Base-by-base conservation (phyloP, 2,797 vertebrate species). In the Liparis tanakae region DNA sequence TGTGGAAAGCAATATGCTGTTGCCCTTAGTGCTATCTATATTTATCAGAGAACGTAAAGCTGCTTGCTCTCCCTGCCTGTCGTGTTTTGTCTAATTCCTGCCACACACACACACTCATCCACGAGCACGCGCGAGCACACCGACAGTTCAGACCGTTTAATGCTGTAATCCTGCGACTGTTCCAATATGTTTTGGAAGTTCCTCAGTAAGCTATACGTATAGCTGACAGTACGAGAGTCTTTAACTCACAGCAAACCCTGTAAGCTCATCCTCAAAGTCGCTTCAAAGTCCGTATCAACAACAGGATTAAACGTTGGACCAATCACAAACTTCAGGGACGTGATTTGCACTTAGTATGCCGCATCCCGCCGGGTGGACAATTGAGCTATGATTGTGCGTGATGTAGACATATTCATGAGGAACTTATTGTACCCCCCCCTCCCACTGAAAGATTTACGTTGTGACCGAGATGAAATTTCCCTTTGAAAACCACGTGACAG, bases 261-360 rank as follows among this genome's bases (percentile, higher is more conserved):
- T 85, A 91, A 91, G 87, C 92, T 93, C 85, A 86, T 91, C 87
- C 87, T 89, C 83, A 91, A 91, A 94, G 92, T 87, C 80, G 88
- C 89, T 89, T 59, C 72, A 78, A 87, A 87, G 81, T 88, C 73
- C 78, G 80, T 64, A 83, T 93, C 91, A 91, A 92, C 92, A 93
- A 90, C 88, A 80, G 90, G 92, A 94, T 94, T 94, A 93, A 79
- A 81, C 73, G 56, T 33, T 46, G 54, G 61, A 62, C 68, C 80
- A 68, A 80, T 90, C 73, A 66, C 36, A 85, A 85, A 87, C 78
- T 85, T 83, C 61, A 70, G 77, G 51, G 68, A 83, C 85, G 78
- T 82, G 75, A 88, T 79, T 78, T 79, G 67, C 64, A 64, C 80
- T 48, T 20, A 7, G 65, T 89, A 67, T 61, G 80, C 76, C 70